A percentile compares a stretch with the other conserved stretches of the same genome.
Evolutionary conservation across 2,113 vertebrate species (phyloP).

Genomic region (Cyanoderma ruficeps): DNA sequence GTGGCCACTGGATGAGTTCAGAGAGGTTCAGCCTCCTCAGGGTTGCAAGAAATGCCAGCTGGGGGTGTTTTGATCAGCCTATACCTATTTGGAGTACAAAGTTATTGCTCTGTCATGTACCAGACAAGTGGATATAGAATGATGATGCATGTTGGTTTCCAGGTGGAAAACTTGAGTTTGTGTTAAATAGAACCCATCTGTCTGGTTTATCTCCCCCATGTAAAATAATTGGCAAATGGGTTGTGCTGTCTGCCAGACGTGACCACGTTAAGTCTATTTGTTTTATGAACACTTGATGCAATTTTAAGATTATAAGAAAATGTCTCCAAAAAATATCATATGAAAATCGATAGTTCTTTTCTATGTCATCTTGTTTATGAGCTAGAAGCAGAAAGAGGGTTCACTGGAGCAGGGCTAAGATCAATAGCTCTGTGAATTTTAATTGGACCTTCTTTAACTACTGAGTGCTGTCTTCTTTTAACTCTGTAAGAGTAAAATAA

Average conservation of each 20-base stretch:
- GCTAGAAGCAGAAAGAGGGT: not conserved
- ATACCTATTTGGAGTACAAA: not conserved
- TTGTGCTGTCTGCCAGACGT: not conserved
- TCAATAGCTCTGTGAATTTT: slow-evolving; percentile 49
- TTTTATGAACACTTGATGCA: not conserved
- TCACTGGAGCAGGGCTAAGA: slow-evolving; percentile 6
- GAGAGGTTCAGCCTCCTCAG: not conserved
- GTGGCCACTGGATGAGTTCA: not conserved
- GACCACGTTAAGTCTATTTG: not conserved
- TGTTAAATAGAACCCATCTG: not conserved
- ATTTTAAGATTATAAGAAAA: slow-evolving; percentile 35
- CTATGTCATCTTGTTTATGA: slow-evolving; percentile 40
- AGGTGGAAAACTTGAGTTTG: not conserved
- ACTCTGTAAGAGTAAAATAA: not conserved
- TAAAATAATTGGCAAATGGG: not conserved
- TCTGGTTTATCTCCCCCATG: not conserved
- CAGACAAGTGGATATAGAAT: not conserved
- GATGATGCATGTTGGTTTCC: not conserved
- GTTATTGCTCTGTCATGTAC: not conserved
- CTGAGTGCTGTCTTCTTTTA: not conserved
- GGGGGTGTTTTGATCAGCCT: not conserved
- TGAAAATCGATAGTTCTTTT: slow-evolving; percentile 44
- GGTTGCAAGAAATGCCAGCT: not conserved
- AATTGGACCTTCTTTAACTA: not conserved
- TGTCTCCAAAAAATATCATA: not conserved